These are phyloP conservation scores for Tachina grossa DNA, from an alignment of 2,888 invertebrate genomes.

Conservation along the genomic window DNA sequence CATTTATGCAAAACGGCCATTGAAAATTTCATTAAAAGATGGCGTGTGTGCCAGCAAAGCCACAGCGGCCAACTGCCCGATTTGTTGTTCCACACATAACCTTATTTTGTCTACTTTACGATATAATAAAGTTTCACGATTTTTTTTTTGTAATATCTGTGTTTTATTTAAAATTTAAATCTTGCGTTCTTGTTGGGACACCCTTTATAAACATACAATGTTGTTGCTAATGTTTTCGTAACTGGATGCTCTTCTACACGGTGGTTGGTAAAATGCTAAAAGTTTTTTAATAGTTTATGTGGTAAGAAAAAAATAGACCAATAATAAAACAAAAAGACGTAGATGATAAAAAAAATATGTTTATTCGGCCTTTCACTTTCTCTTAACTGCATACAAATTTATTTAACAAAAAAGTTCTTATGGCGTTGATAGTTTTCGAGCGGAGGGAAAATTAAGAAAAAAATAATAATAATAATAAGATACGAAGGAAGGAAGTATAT, in stretches of 20 bases:
- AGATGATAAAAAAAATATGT: slow-evolving; percentile 32
- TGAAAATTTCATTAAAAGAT: too few species aligned
- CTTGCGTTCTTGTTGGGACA: too few species aligned
- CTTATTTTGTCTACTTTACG: too few species aligned
- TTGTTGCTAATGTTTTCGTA: background rate
- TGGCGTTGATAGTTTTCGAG: slow-evolving; percentile 16
- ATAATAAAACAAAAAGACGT: background rate
- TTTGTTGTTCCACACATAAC: too few species aligned
- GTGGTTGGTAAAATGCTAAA: slow-evolving; percentile 47
- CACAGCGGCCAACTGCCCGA: too few species aligned
- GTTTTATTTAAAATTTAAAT: too few species aligned
- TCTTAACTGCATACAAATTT: slow-evolving; percentile 41
- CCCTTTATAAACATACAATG: background rate
- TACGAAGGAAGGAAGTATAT: background rate
- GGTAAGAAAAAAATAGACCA: slow-evolving; percentile 30
- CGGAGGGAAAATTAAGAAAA: background rate
- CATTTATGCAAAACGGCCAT: too few species aligned
- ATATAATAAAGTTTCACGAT: too few species aligned
- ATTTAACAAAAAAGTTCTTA: slow-evolving; percentile 27
- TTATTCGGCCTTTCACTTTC: slow-evolving; percentile 66
- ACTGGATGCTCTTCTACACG: slow-evolving; percentile 2
- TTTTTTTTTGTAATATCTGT: too few species aligned
- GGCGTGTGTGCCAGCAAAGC: too few species aligned
- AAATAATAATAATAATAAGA: too few species aligned
- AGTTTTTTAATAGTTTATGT: slow-evolving; percentile 65